Conservation (phyloP, 2,113 vertebrate species). For the Oriolus oriolus region DNA sequence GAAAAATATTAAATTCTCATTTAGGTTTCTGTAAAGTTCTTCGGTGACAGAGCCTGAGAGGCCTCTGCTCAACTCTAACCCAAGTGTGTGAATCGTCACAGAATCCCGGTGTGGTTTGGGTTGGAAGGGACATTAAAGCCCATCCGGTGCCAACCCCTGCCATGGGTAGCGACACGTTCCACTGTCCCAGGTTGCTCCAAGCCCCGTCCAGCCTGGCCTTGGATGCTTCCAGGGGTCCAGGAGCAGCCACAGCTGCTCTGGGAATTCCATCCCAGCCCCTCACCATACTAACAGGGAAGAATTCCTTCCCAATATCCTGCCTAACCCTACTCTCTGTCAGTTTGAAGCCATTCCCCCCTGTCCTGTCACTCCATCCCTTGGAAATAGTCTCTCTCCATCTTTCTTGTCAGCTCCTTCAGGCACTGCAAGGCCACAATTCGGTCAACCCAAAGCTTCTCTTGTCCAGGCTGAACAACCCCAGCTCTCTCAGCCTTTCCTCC, state of each 20-base stretch:
- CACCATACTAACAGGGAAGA: rapidly evolving
- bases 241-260: background rate
- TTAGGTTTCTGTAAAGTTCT: background rate
- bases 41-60: background rate
- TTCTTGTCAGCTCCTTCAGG: background rate
- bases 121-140: background rate
- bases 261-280: background rate
- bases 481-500: background rate
- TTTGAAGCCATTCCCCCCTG: background rate
- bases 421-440: rapidly evolving
- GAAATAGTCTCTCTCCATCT: too few species aligned
- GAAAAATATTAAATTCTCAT: background rate
- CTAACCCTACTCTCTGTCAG: background rate
- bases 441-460: rapidly evolving
- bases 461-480: background rate
- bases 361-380: background rate
- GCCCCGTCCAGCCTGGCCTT: background rate
- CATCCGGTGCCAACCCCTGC: background rate
- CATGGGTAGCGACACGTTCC: background rate
- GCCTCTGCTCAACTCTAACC: background rate
- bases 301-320: background rate
- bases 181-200: background rate
- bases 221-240: background rate
- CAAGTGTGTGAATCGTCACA: background rate
- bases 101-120: background rate